A percentile compares a stretch with the other conserved stretches of the same genome.
phyloP scores from a whole-genome alignment of 2,797 vertebrate species.

The Lacerta agilis region DNA sequence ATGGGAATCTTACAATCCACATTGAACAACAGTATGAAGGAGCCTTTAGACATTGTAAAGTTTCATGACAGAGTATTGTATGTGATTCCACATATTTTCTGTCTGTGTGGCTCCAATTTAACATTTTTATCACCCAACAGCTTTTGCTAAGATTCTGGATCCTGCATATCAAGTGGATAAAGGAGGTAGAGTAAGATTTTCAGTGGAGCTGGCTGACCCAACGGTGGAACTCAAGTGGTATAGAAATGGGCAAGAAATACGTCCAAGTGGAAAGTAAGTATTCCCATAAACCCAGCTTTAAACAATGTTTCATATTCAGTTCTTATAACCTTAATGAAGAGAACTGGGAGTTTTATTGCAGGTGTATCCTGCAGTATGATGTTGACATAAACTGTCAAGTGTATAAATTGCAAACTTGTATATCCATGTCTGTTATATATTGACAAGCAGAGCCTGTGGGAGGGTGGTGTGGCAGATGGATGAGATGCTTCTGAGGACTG shows the following conservation, averaged over 20 bases:
- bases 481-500: too few species aligned
- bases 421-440: too few species aligned
- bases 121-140: slow-evolving; percentile 72
- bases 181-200: slow-evolving; percentile 92
- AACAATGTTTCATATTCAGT: neutral
- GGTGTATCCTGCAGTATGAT: too few species aligned
- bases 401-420: too few species aligned
- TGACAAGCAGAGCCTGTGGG: too few species aligned
- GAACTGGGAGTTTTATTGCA: neutral
- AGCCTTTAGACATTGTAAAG: neutral
- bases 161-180: slow-evolving; percentile 96
- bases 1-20: too few species aligned
- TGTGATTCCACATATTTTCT: neutral
- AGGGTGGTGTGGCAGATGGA: too few species aligned
- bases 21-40: too few species aligned
- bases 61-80: neutral
- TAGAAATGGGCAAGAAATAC: slow-evolving; percentile 98
- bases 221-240: slow-evolving; percentile 98
- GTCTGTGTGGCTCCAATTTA: neutral
- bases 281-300: neutral
- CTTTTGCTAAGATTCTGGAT: slow-evolving; percentile 95
- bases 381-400: too few species aligned
- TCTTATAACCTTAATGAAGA: neutral
- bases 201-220: slow-evolving; percentile 95
- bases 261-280: slow-evolving; percentile 94